These are phyloP conservation scores for Rhynchotus rufescens DNA, from an alignment of 2,797 vertebrate genomes.

Conservation along the genomic window DNA sequence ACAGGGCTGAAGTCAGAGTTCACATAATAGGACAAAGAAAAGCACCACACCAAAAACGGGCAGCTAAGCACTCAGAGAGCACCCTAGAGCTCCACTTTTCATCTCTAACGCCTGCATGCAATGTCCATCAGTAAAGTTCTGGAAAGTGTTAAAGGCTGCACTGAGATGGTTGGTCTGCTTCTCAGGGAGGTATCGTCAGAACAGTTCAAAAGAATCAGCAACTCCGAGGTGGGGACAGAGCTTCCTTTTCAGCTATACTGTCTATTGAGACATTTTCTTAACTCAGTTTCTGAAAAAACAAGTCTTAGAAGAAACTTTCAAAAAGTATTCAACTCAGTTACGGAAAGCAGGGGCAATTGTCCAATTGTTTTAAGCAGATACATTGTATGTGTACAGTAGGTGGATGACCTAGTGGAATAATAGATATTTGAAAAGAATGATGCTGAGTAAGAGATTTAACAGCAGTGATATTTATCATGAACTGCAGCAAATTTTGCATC, in stretches of 20 bases:
- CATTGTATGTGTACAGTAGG: not conserved
- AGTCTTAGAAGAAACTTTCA: not conserved
- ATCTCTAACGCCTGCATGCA: not conserved
- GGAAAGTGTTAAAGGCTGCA: not conserved
- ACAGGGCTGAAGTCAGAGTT: not conserved
- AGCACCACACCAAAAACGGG: not conserved
- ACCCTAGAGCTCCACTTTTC: not conserved
- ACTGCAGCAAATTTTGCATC: not conserved
- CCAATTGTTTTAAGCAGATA: not conserved
- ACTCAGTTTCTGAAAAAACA: not conserved
- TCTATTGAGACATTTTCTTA: not conserved
- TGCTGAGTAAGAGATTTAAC: not conserved
- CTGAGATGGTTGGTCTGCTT: not conserved
- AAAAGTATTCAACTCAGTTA: not conserved
- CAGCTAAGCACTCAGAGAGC: not conserved
- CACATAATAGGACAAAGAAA: not conserved
- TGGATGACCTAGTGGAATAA: not conserved
- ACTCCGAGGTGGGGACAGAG: not conserved
- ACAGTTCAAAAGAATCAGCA: not conserved
- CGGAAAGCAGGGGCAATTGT: not conserved
- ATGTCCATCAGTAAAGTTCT: not conserved
- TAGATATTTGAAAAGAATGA: not conserved
- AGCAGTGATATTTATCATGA: not conserved
- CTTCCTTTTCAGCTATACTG: not conserved
- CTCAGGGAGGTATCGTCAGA: not conserved